Evolutionary conservation across 2,113 vertebrate genomes (phyloP).

Genomic region (Noturus placidus): DNA sequence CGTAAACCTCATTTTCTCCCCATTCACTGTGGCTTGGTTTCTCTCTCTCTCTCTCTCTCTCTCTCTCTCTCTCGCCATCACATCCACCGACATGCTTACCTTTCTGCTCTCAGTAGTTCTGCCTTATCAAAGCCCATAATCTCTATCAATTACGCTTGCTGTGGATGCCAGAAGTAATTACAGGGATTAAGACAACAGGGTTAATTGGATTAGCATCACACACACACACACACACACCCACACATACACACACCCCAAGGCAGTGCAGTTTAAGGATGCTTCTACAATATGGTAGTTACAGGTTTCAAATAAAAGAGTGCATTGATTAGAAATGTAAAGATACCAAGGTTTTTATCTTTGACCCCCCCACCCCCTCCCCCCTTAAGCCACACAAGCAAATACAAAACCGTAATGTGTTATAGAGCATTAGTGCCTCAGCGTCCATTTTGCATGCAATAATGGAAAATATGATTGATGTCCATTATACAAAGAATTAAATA

Average conservation of each 20-base stretch:
- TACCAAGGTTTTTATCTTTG: neutral
- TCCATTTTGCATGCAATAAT: constrained; percentile 47
- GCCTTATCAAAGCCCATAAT: constrained; percentile 49
- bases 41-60: neutral
- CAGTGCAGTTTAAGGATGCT: neutral
- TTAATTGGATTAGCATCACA: constrained; percentile 59
- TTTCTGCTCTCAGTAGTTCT: constrained; percentile 24
- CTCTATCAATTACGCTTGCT: constrained; percentile 53
- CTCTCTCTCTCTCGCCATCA: neutral
- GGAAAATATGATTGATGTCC: constrained; percentile 54
- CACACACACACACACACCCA: constrained; percentile 20
- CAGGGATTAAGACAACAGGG: constrained; percentile 56
- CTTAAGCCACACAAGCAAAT: neutral
- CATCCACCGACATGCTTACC: constrained; percentile 23
- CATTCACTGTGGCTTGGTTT: neutral
- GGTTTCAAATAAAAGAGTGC: neutral
- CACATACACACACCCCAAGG: neutral
- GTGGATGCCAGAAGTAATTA: constrained; percentile 64
- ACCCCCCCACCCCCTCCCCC: neutral
- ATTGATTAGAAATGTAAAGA: neutral
- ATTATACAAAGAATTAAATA: constrained; percentile 55
- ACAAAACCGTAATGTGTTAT: neutral
- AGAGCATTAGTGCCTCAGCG: neutral
- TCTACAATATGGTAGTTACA: neutral
- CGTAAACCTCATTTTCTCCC: neutral